Evolutionary conservation across 1,140 invertebrate genomes (phyloP).

Genomic region (Drosophila lowei): DNA sequence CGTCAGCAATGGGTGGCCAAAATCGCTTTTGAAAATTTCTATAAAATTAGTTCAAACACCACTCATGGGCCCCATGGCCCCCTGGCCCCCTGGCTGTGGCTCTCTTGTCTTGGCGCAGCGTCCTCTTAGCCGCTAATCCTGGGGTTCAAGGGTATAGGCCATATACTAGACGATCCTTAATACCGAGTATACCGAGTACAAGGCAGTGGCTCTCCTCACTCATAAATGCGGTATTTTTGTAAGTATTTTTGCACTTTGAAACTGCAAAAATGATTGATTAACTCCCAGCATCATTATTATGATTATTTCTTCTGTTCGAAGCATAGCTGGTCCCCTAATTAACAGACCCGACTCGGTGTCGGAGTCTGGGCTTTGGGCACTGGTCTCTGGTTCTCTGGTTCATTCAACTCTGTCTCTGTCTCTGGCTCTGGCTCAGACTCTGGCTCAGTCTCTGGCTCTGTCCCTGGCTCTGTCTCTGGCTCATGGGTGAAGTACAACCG

Average conservation of each 20-base stretch:
- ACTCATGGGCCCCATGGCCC: constrained; percentile 11
- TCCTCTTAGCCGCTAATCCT: background rate
- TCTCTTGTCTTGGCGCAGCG: constrained; percentile 28
- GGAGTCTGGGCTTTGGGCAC: constrained; percentile 4
- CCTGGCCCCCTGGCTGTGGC: background rate
- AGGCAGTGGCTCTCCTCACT: no score
- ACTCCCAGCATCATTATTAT: constrained; percentile 69
- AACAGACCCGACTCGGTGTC: constrained; percentile 45
- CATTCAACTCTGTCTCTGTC: constrained; percentile 38
- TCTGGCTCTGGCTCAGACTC: no score
- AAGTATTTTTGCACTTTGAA: constrained; percentile 58
- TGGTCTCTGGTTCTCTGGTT: constrained; percentile 28
- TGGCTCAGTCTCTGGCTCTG: constrained; percentile 6
- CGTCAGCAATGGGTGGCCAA: constrained; percentile 43
- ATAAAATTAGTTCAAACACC: constrained; percentile 32
- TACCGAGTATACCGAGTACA: no score
- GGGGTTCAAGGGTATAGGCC: background rate
- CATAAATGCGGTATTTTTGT: constrained; percentile 4
- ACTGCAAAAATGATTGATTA: constrained; percentile 76
- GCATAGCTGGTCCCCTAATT: constrained; percentile 50
- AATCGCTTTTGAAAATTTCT: constrained; percentile 26
- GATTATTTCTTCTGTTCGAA: constrained; percentile 32
- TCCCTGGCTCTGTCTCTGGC: background rate
- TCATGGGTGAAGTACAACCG: constrained; percentile 56
- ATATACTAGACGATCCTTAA: no score